Base-by-base conservation (phyloP, 2,113 vertebrate genomes). In the Anthoscopus minutus region DNA sequence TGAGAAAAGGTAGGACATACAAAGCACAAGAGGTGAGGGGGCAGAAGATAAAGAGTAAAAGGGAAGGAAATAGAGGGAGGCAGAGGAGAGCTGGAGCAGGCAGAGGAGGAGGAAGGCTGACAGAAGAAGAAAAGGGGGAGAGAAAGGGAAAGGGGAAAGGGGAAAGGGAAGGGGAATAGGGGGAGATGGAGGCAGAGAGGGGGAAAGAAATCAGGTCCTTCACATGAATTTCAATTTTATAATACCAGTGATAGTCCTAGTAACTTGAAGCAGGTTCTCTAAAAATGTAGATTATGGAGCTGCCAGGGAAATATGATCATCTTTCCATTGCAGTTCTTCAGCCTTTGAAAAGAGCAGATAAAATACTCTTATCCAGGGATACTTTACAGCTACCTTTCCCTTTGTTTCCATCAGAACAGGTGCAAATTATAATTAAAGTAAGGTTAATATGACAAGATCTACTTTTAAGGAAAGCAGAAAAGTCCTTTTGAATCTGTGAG, bases 381-480 rank as follows among this genome's bases (percentile, higher is more conserved):
- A 58, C 0, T 86, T 30, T 56, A n/a, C 37, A 64, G 22, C 33
- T 85, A 47, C 69, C 33, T 51, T 89, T 92, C 64, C 66, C 28
- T 88, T 40, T 21, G 20, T 88, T 73, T 92, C 47, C 58, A 61
- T 60, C 40, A 89, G 47, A 85, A 27, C 37, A 54, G 7, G 38
- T 84, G 76, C 10, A 51, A 67, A 50, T 73, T 50, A 45, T 86
- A 69, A 92, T n/a, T 94, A 87, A 89, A 96, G 42, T 62, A 70
- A 87, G 11, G 62, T 65, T 95, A 93, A 73, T 56, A 72, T 81
- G 30, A 37, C 33, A 86, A 95, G 42, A 88, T 54, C 69, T 69
- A 42, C 51, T 91, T 86, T 81, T 67, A 92, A 96, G 67, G 30
- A 20, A 91, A 91, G 40, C 9, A 92, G 80, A 93, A 85, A 94